A percentile compares a stretch with the other conserved stretches of the same genome.
phyloP scores from a whole-genome alignment of 2,797 vertebrate genomes.

The Knipowitschia caucasica region DNA sequence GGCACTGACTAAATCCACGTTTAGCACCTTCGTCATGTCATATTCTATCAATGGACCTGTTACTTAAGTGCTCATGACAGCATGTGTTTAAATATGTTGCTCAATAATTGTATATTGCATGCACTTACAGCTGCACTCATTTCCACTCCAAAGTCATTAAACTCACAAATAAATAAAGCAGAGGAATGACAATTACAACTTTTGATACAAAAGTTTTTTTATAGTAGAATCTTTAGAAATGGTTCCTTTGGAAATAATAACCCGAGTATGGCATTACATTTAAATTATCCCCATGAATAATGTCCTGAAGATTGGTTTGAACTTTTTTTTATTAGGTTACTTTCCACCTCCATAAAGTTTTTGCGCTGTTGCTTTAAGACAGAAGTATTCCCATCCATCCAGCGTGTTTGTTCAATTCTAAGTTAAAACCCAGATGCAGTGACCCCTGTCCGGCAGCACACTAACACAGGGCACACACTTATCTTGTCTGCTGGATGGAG shows the following conservation, averaged over 20 bases:
- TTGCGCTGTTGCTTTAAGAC: constrained; percentile 23
- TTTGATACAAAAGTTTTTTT: too few relatives aligned
- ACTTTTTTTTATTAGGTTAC: too few relatives aligned
- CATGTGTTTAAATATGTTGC: constrained; percentile 10
- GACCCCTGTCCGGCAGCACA: constrained; percentile 66
- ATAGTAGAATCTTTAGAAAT: too few relatives aligned
- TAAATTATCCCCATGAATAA: too few relatives aligned
- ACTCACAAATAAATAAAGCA: not conserved
- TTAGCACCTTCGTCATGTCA: constrained; percentile 24
- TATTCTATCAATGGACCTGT: constrained; percentile 38
- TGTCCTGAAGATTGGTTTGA: too few relatives aligned
- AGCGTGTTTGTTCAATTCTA: constrained; percentile 50
- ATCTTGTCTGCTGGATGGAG: constrained; percentile 48
- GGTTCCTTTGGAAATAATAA: too few relatives aligned
- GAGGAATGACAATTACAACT: not conserved
- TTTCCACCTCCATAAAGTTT: too few relatives aligned
- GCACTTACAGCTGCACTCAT: not conserved
- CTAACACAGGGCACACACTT: constrained; percentile 60
- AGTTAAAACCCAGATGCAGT: constrained; percentile 67
- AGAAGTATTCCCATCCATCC: constrained; percentile 37
- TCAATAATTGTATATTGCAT: not conserved
- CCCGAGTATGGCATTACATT: too few relatives aligned
- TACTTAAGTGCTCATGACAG: constrained; percentile 41
- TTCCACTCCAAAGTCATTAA: not conserved
- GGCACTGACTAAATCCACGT: constrained; percentile 28